Conservation (phyloP, 2,797 vertebrate species). For the Peromyscus eremicus region DNA sequence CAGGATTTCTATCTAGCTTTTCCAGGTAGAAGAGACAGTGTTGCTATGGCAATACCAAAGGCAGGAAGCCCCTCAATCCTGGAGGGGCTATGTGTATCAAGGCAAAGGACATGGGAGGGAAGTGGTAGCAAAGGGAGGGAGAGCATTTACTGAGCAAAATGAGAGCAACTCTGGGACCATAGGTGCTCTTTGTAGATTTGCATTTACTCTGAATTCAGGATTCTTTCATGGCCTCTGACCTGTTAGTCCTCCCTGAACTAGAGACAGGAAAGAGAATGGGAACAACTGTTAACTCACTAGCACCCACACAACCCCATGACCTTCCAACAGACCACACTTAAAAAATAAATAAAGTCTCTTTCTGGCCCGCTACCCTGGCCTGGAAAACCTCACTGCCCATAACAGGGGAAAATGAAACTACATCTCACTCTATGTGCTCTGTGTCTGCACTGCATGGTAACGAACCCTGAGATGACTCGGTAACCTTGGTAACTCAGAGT, state of each 20-base stretch:
- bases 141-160: not conserved
- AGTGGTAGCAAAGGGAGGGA: not conserved
- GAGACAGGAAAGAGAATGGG: constrained; percentile 11
- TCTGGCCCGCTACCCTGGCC: not conserved
- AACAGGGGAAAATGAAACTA: not conserved
- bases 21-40: constrained; percentile 81
- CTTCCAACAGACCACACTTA: constrained; percentile 11
- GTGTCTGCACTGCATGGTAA: not conserved
- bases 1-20: constrained; percentile 86
- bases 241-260: not conserved
- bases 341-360: not conserved
- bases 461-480: not conserved
- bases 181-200: not conserved
- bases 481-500: not conserved
- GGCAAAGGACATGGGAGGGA: constrained; percentile 56
- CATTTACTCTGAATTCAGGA: constrained; percentile 67
- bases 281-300: not conserved
- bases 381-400: not conserved
- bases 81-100: constrained; percentile 41
- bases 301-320: not conserved
- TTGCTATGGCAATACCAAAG: constrained; percentile 87
- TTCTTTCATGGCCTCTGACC: constrained; percentile 57
- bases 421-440: not conserved
- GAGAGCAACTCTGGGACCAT: not conserved
- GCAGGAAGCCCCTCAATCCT: constrained; percentile 73